Evolutionary conservation across 2,888 invertebrate genomes (phyloP).

Genomic region (Boloria selene): DNA sequence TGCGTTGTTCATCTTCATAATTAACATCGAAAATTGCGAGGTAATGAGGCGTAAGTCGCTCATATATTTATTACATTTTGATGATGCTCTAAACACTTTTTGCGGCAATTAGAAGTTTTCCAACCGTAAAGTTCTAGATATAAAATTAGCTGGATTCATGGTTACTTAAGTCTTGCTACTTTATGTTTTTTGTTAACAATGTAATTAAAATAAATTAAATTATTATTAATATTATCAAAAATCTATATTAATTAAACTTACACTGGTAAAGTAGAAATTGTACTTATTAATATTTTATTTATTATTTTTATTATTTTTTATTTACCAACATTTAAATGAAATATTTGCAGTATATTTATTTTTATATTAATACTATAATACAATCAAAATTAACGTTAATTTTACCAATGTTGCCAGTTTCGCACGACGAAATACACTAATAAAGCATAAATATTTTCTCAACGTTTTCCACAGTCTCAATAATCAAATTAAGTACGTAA

Average conservation of each 20-base stretch:
- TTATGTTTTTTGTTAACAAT: too few relatives aligned
- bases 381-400: background rate
- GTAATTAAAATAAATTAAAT: too few relatives aligned
- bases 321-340: too few relatives aligned
- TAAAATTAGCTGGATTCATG: too few relatives aligned
- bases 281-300: too few relatives aligned
- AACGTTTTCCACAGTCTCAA: constrained; percentile 49
- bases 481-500: constrained; percentile 76
- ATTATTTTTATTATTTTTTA: too few relatives aligned
- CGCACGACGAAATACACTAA: background rate
- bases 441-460: constrained; percentile 23
- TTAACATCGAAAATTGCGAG: constrained; percentile 43
- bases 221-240: too few relatives aligned
- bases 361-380: background rate
- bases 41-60: constrained; percentile 46
- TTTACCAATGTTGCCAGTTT: constrained; percentile 6
- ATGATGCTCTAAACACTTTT: constrained; percentile 43
- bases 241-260: too few relatives aligned
- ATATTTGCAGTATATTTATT: too few relatives aligned
- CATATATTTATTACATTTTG: constrained; percentile 55
- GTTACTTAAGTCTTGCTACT: too few relatives aligned
- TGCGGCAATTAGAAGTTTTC: constrained; percentile 15
- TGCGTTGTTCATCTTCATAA: constrained; percentile 33
- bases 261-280: too few relatives aligned
- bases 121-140: constrained; percentile 19